A percentile compares a stretch with the other conserved stretches of the same genome.
Evolutionary conservation across 1,140 invertebrate species (phyloP).

Genomic region (Helicoverpa zea): DNA sequence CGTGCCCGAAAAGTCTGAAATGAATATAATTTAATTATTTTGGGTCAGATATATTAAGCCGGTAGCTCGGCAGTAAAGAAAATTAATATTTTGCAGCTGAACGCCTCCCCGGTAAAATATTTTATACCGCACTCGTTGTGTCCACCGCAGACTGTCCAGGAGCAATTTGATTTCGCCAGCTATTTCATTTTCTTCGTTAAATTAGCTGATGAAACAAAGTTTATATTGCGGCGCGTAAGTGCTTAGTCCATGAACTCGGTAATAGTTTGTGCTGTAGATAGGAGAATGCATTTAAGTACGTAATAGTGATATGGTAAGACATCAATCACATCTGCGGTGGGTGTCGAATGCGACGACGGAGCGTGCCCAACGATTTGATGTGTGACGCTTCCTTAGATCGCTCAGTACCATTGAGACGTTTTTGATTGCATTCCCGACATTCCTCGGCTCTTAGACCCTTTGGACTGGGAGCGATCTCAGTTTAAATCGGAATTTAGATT

Average conservation of each 20-base stretch:
- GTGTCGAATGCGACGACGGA: slow-evolving; percentile 35
- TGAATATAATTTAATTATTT: slow-evolving; percentile 47
- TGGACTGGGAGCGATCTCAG: slow-evolving; percentile 48
- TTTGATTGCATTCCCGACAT: slow-evolving; percentile 56
- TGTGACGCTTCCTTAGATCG: slow-evolving; percentile 41
- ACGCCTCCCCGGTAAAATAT: slow-evolving; percentile 45
- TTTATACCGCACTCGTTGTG: slow-evolving; percentile 39
- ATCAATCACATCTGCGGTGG: slow-evolving; percentile 40
- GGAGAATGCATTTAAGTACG: background rate
- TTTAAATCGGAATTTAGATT: slow-evolving; percentile 56
- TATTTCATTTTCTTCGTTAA: slow-evolving; percentile 18
- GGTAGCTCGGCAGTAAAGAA: slow-evolving; percentile 39
- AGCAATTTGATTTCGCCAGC: slow-evolving; percentile 18
- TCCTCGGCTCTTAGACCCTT: slow-evolving; percentile 41
- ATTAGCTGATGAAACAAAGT: slow-evolving; percentile 11
- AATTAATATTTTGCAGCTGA: slow-evolving; percentile 49
- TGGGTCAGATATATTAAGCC: slow-evolving; percentile 43
- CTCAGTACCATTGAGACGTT: slow-evolving; percentile 49
- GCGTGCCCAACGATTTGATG: slow-evolving; percentile 49
- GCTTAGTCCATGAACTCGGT: background rate
- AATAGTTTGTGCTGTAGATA: background rate
- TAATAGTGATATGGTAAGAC: slow-evolving; percentile 28
- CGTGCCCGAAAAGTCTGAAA: slow-evolving; percentile 38
- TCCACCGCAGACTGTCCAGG: slow-evolving; percentile 38
- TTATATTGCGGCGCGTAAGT: too few relatives aligned